Evolutionary conservation across 2,888 invertebrate genomes (phyloP), one percentile per base, ranked within the genome.

Genomic region (Sphecodes monilicornis): DNA sequence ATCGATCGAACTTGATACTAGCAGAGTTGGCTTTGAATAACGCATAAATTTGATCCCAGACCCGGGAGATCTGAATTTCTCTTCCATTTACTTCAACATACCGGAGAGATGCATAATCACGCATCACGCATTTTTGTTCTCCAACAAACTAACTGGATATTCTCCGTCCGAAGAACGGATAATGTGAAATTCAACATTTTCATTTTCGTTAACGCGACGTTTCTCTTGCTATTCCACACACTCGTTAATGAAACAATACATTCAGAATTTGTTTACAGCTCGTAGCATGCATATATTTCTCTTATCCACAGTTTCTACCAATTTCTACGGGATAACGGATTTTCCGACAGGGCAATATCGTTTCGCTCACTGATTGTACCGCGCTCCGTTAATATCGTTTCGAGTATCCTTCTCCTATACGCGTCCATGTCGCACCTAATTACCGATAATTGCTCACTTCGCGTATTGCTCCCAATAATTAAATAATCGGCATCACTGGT

Each of bases 371-470:
- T 29, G 1, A 64, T 66, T 18, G 66, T 36, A 5, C 32, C 32
- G 22, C 13, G 41, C 16, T 43, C 73, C 57, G 26, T 80, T 71
- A 80, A 64, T 64, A 57, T 68, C 43, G 70, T 73, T 73, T 36
- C n/a, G 36, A 41, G 71, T 43, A 26, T 57, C n/a, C 36, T 46
- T 68, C 36, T 36, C 76, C 68, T 36, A 50, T 18, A 54, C 76
- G 60, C 50, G 75, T 22, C 18, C 70, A 54, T 26, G 70, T 18
- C 39, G 32, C 54, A 54, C 32, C 80, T 80, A 80, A 83, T 80
- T 80, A 80, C 57, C 80, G 76, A 80, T 76, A 80, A 80, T 83
- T 80, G 76, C 76, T 73, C 68, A 1, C 36, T 13, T 57, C 29
- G n/a, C 70, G 66, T 66, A 43, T 75, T 43, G 54, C 80, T 46